A percentile compares a stretch with the other conserved stretches of the same genome.
Evolutionary conservation across 2,888 invertebrate species (phyloP).

Genomic region (Heliconius ethilla): DNA sequence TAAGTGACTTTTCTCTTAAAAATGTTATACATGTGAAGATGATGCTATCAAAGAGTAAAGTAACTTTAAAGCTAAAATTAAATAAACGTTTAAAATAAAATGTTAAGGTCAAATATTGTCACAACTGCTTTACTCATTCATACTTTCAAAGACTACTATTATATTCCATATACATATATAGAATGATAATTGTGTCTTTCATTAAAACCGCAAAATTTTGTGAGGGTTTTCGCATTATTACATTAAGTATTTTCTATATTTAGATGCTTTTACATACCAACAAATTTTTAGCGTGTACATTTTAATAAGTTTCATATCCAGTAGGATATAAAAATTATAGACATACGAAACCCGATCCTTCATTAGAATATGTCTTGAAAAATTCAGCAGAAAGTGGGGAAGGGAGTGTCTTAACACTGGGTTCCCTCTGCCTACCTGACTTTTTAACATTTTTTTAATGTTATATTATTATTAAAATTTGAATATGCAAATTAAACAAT

Average conservation of each 20-base stretch:
- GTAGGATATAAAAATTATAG: neutral
- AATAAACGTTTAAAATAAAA: slow-evolving; percentile 3
- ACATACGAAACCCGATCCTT: neutral
- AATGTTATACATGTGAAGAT: neutral
- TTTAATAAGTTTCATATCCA: neutral
- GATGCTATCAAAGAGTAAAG: neutral
- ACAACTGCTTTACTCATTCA: neutral
- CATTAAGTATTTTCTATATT: neutral
- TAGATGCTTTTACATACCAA: neutral
- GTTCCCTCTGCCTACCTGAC: no score
- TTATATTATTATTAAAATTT: neutral
- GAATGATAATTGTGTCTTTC: neutral
- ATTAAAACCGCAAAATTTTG: neutral
- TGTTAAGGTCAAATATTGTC: slow-evolving; percentile 17
- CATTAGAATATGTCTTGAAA: neutral
- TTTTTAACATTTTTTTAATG: neutral
- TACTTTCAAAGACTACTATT: neutral
- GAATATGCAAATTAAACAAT: slow-evolving; percentile 2
- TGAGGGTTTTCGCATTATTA: neutral
- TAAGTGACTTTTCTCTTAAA: neutral
- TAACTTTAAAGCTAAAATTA: neutral
- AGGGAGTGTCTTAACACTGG: no score
- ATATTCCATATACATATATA: slow-evolving; percentile 3
- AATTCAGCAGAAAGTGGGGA: neutral
- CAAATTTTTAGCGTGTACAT: neutral